A percentile compares a stretch with the other conserved stretches of the same genome.
Evolutionary conservation across 1,140 invertebrate species (phyloP).

Genomic region (Dolichoris vasculosae): DNA sequence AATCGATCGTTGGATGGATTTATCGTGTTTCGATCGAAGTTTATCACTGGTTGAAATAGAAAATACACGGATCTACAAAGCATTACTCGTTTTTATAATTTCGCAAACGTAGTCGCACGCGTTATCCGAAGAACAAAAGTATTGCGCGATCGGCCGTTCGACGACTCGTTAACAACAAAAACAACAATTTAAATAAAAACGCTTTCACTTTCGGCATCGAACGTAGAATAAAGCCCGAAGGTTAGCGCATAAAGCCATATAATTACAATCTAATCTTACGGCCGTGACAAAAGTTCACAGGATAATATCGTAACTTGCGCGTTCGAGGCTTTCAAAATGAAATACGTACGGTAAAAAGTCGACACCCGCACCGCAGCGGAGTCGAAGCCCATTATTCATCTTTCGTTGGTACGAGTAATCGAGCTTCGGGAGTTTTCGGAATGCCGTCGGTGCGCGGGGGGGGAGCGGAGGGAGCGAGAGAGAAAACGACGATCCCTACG

Average conservation of each 20-base stretch:
- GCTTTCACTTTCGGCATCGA: not conserved
- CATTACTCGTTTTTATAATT: not conserved
- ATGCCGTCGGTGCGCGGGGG: not conserved
- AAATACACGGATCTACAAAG: not conserved
- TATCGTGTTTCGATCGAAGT: not conserved
- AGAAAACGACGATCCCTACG: not conserved
- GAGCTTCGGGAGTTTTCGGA: not conserved
- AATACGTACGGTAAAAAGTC: not conserved
- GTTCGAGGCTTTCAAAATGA: not conserved
- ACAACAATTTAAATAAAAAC: not conserved
- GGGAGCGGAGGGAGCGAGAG: not conserved
- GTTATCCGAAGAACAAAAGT: not conserved
- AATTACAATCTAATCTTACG: not conserved
- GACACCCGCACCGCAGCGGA: not conserved
- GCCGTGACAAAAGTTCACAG: not conserved
- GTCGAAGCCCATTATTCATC: constrained; percentile 8
- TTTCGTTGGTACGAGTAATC: not conserved
- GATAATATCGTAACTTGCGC: not conserved
- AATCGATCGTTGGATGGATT: not conserved
- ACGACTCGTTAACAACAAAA: not conserved
- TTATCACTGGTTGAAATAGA: not conserved
- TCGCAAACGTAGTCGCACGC: not conserved
- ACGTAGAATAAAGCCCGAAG: not conserved
- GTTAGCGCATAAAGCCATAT: not conserved
- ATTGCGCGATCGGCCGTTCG: not conserved